Percentiles rank a stretch among this genome's conserved stretches.
phyloP scores from a whole-genome alignment of 2,888 invertebrate species.

The Megalurothrips usitatus region DNA sequence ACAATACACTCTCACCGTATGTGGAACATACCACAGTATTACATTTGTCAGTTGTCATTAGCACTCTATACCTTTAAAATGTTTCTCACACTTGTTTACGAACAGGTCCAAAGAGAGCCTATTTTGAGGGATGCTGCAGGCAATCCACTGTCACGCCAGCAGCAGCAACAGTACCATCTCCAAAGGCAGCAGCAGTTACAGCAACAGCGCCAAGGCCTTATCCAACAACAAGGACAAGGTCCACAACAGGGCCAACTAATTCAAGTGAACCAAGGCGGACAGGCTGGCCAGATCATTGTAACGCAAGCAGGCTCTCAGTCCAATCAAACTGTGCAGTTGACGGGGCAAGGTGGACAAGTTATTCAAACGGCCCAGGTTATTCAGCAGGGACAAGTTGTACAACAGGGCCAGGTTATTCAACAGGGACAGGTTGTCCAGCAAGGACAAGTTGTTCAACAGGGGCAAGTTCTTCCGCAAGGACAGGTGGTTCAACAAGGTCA shows the following conservation, averaged over 20 bases:
- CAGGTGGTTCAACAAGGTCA: constrained; percentile 39
- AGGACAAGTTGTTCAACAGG: constrained; percentile 39
- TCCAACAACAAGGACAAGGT: constrained; percentile 37
- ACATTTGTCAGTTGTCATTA: too few relatives aligned
- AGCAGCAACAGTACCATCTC: constrained; percentile 44
- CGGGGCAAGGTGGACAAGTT: background rate
- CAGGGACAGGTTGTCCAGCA: constrained; percentile 37
- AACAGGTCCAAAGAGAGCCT: constrained; percentile 39
- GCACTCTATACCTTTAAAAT: too few relatives aligned
- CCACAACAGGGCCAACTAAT: constrained; percentile 44
- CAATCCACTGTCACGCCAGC: constrained; percentile 43
- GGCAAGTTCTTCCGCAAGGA: constrained; percentile 40
- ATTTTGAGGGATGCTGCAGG: background rate
- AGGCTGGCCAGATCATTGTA: constrained; percentile 37
- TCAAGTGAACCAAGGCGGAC: constrained; percentile 36
- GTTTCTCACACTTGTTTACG: too few relatives aligned
- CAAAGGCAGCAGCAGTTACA: constrained; percentile 50
- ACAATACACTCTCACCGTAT: constrained; percentile 32
- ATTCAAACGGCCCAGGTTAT: constrained; percentile 36
- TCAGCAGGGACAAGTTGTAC: constrained; percentile 37
- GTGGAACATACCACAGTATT: background rate
- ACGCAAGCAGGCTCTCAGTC: constrained; percentile 42
- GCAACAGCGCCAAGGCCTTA: constrained; percentile 47
- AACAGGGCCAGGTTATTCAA: constrained; percentile 37
- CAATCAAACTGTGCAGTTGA: constrained; percentile 40